These are phyloP conservation scores for Lepidurus arcticus DNA, from an alignment of 1,140 invertebrate genomes.

Conservation along the genomic window DNA sequence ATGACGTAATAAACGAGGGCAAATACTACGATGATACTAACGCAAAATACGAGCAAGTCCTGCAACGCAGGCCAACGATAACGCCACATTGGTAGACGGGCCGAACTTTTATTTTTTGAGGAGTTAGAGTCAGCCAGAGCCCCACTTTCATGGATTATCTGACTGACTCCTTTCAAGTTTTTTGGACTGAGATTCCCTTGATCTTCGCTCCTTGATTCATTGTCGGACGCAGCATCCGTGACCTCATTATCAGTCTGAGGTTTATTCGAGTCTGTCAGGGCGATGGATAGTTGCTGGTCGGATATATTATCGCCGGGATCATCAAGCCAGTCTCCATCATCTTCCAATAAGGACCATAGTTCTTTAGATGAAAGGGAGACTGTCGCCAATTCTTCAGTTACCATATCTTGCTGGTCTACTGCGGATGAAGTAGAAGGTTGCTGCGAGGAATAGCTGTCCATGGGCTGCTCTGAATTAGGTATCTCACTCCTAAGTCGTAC, in stretches of 20 bases:
- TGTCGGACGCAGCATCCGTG: background rate
- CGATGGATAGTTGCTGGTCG: conserved; percentile 26
- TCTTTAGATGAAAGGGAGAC: conserved; percentile 28
- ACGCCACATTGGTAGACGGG: background rate
- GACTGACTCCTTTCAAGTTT: conserved; percentile 35
- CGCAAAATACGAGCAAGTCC: conserved; percentile 4
- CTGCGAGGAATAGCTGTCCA: background rate
- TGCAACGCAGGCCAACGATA: too few relatives aligned
- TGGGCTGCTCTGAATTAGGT: background rate
- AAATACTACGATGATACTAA: conserved; percentile 37
- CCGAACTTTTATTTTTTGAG: background rate
- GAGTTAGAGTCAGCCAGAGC: conserved; percentile 31
- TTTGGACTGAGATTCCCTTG: conserved; percentile 24
- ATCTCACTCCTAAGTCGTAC: conserved; percentile 23
- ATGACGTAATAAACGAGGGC: conserved; percentile 41
- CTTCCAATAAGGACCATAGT: conserved; percentile 31
- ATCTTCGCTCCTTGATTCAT: background rate
- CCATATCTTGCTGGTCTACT: background rate
- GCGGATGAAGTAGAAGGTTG: background rate
- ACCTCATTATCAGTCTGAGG: background rate
- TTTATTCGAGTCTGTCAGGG: conserved; percentile 23
- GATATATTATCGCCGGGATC: background rate
- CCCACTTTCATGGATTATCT: conserved; percentile 21
- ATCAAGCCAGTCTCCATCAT: conserved; percentile 33
- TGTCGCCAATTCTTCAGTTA: background rate